Base-by-base conservation (phyloP, 2,888 invertebrate genomes). In the Tricholauxania praeusta region DNA sequence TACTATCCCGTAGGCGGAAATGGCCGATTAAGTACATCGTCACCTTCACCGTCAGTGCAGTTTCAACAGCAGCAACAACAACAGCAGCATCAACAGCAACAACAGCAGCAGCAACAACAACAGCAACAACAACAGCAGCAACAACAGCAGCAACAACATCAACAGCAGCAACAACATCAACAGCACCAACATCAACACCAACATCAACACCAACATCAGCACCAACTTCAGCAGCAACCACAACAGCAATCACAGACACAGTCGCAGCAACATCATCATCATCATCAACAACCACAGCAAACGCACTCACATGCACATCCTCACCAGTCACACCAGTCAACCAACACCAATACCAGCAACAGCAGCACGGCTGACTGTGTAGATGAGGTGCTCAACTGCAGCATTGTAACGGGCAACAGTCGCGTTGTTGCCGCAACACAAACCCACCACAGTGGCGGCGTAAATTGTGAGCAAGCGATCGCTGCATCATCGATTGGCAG, bases 361-460 rank as follows among this genome's bases (percentile, higher is more conserved):
- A 64, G 22, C 64, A 28, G 51, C 19, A 15, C 14, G n/a, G 67
- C 73, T 70, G 85, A 86, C 72, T 76, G 80, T 57, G 76, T 79
- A 55, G 84, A 85, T 73, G 84, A 85, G 75, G 79, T 77, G 64
- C 77, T 82, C 68, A 84, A 82, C 74, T 83, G 80, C 79, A 72
- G 78, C 79, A 75, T 85, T 72, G 76, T 76, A 71, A 79, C 84
- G 57, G 81, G 78, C 57, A 55, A 79, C 68, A 80, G 74, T 76
- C 80, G 82, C 8, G 83, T 83, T 59, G 81, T 82, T 70, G 84
- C 81, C 17, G 83, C 84, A 53, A 86, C 86, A 52, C 85, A 86
- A 80, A 86, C 86, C 62, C 82, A 82, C 77, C 81, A 64, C 59
- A 71, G 76, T 72, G 81, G 75, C 75, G 75, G 63, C 55, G 72